phyloP scores from a whole-genome alignment of 2,113 vertebrate species.

The Rhynchomys soricoides region DNA sequence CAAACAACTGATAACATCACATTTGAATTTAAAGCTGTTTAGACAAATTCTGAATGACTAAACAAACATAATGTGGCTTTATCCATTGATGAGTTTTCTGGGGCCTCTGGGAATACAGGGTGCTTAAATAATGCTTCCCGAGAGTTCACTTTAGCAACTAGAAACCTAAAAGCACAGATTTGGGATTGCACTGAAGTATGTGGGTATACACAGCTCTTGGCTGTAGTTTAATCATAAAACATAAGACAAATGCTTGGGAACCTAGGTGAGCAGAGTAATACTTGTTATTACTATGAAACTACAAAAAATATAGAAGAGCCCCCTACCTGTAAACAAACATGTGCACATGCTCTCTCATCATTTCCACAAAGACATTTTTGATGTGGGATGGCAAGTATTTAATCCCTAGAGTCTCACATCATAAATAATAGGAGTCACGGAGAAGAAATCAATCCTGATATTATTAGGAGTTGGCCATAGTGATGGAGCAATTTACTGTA shows the following conservation, averaged over 20 bases:
- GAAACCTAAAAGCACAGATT: background rate
- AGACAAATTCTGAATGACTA: conserved; percentile 43
- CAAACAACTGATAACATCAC: background rate
- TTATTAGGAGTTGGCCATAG: background rate
- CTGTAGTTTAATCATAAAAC: background rate
- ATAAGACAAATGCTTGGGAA: conserved; percentile 29
- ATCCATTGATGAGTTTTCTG: conserved; percentile 21
- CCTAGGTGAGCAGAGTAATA: background rate
- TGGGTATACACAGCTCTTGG: background rate
- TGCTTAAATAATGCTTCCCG: background rate
- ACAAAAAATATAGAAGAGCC: background rate
- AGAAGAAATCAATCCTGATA: conserved; percentile 20
- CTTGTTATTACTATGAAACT: background rate
- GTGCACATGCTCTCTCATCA: background rate
- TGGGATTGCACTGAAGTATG: background rate
- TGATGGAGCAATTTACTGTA: background rate
- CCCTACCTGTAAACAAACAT: background rate
- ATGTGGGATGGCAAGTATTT: background rate
- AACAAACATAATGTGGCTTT: conserved; percentile 39
- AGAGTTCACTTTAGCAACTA: conserved; percentile 17
- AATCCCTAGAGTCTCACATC: background rate
- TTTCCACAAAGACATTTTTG: background rate
- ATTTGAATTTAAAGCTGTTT: conserved; percentile 28
- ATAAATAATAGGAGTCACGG: background rate
- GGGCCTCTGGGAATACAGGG: background rate